A percentile compares a stretch with the other conserved stretches of the same genome.
Conservation (phyloP, 1,140 invertebrate species). For the Conus ventricosus region DNA sequence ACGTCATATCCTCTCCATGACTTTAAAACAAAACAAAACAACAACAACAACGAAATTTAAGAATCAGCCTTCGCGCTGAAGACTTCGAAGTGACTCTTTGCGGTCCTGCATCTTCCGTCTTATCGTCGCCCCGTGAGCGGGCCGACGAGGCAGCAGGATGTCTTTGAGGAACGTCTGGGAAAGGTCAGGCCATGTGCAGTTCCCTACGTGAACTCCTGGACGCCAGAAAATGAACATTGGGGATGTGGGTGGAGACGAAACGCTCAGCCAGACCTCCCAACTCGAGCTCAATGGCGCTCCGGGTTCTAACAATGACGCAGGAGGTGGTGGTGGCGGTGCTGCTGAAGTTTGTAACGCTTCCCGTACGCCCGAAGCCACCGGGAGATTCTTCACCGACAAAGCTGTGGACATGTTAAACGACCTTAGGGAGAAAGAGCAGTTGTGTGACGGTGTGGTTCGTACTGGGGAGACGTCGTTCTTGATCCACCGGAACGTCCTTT, state of each 20-base stretch:
- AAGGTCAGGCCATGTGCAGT: not conserved
- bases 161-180: not conserved
- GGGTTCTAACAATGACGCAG: not conserved
- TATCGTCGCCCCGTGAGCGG: not conserved
- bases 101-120: not conserved
- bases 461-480: conserved; percentile 75
- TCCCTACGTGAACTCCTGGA: not conserved
- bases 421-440: conserved; percentile 80
- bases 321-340: not conserved
- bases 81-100: not conserved
- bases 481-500: conserved; percentile 50
- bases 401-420: conserved; percentile 50
- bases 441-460: conserved; percentile 88
- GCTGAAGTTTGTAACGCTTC: no score
- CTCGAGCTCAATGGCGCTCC: not conserved
- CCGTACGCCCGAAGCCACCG: not conserved
- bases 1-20: conserved; percentile 1
- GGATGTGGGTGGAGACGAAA: not conserved
- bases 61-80: not conserved
- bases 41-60: not conserved
- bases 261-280: not conserved
- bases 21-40: not conserved
- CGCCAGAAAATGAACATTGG: not conserved
- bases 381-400: conserved; percentile 41
- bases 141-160: not conserved